Conservation (phyloP, 1,140 invertebrate genomes). For the Caerostris extrusa region DNA sequence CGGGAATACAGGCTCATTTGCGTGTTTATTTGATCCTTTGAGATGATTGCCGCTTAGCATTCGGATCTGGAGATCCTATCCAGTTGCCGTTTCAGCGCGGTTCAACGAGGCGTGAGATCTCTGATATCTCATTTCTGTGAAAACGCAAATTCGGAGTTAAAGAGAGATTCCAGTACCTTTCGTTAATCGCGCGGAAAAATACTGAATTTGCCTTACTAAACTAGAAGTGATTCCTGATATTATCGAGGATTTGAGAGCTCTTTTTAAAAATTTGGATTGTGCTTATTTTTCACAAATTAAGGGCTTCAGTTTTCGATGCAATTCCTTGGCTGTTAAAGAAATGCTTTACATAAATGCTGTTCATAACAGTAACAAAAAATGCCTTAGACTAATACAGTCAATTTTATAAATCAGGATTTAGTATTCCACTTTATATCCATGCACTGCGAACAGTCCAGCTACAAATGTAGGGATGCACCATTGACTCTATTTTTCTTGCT, state of each 20-base stretch:
- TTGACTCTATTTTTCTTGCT: no score
- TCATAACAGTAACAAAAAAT: no score
- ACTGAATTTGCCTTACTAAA: neutral
- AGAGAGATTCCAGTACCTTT: neutral
- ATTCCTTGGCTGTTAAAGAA: no score
- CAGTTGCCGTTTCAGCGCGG: neutral
- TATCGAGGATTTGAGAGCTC: neutral
- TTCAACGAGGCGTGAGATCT: neutral
- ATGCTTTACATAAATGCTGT: no score
- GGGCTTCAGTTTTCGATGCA: no score
- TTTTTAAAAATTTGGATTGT: no score
- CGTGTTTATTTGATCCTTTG: neutral
- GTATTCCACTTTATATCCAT: no score
- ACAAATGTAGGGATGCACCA: no score
- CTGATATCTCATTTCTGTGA: neutral
- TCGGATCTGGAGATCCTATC: neutral
- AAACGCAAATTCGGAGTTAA: neutral
- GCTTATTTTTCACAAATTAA: no score
- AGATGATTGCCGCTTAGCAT: neutral
- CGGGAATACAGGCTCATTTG: neutral
- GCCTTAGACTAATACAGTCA: no score
- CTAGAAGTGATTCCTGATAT: neutral
- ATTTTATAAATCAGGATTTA: no score
- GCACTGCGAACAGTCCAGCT: no score
- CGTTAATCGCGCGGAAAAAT: slow-evolving; percentile 6